A percentile compares a stretch with the other conserved stretches of the same genome.
These are phyloP conservation scores for Tetrao urogallus DNA, from an alignment of 2,113 vertebrate genomes.

Conservation along the genomic window DNA sequence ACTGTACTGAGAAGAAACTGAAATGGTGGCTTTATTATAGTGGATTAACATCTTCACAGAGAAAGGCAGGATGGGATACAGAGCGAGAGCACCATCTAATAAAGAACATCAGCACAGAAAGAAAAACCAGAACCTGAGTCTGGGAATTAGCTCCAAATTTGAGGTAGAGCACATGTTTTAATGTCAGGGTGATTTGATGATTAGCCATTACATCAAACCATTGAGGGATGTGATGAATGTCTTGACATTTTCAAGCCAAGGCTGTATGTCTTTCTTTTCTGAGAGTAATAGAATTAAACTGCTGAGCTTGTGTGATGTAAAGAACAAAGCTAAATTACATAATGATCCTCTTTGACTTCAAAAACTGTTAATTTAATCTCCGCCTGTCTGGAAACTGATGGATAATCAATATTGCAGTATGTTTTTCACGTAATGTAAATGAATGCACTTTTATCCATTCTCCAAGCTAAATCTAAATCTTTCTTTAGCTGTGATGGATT, in stretches of 20 bases:
- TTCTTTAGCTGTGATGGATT: not conserved
- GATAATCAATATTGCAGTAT: conserved; percentile 9
- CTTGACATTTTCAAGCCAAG: conserved; percentile 62
- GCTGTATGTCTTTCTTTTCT: conserved; percentile 27
- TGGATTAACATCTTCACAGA: not conserved
- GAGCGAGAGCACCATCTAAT: not conserved
- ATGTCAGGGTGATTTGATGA: conserved; percentile 47
- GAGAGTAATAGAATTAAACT: conserved; percentile 40
- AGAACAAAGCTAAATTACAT: conserved; percentile 6
- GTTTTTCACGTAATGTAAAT: not conserved
- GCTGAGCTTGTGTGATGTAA: not conserved
- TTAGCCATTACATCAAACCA: conserved; percentile 45
- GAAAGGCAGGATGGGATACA: not conserved
- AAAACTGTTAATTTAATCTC: conserved; percentile 46
- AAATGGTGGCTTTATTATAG: not conserved
- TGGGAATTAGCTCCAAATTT: not conserved
- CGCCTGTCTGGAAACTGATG: not conserved
- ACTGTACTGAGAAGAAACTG: not conserved
- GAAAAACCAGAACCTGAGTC: not conserved
- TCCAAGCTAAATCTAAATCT: not conserved
- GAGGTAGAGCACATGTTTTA: conserved; percentile 30
- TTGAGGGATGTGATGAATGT: conserved; percentile 34
- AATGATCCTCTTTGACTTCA: not conserved
- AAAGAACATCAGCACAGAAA: not conserved
- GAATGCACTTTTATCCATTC: not conserved